A percentile compares a stretch with the other conserved stretches of the same genome.
Conservation (phyloP, 1,140 invertebrate genomes). For the Spodoptera litura region DNA sequence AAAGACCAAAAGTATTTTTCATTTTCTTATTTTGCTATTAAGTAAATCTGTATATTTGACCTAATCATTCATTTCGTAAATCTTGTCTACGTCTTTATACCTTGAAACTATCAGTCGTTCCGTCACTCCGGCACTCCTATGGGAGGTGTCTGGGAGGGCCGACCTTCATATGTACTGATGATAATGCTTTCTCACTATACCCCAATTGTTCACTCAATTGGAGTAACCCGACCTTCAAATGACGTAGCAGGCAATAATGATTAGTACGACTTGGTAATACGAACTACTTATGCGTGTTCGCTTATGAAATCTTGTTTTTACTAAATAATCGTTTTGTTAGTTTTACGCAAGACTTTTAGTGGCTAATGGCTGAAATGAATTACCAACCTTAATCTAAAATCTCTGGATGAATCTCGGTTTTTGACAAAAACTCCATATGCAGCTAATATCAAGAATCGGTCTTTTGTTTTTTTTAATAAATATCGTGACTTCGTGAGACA, state of each 20-base stretch:
- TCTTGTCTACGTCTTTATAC: no score
- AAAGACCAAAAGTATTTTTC: no score
- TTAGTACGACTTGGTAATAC: neutral
- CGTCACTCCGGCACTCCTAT: conserved; percentile 41
- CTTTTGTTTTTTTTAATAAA: no score
- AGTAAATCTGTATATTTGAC: no score
- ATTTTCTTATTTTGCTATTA: no score
- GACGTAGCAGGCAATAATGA: neutral
- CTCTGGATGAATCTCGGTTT: no score
- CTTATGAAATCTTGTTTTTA: neutral
- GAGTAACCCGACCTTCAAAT: conserved; percentile 29
- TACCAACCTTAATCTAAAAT: no score
- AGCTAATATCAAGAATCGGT: no score
- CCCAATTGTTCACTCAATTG: conserved; percentile 10
- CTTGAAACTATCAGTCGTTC: conserved; percentile 11
- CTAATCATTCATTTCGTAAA: no score
- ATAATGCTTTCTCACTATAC: conserved; percentile 43
- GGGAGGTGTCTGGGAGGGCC: conserved; percentile 46
- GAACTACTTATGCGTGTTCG: neutral
- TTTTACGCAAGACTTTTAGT: conserved; percentile 16
- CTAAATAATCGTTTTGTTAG: neutral
- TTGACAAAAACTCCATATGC: no score
- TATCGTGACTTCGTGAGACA: no score
- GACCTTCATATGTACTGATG: conserved; percentile 44
- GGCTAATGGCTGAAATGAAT: neutral